Percentiles rank a stretch among this genome's conserved stretches.
phyloP scores from a whole-genome alignment of 2,113 vertebrate genomes.

The Misgurnus mizolepis region DNA sequence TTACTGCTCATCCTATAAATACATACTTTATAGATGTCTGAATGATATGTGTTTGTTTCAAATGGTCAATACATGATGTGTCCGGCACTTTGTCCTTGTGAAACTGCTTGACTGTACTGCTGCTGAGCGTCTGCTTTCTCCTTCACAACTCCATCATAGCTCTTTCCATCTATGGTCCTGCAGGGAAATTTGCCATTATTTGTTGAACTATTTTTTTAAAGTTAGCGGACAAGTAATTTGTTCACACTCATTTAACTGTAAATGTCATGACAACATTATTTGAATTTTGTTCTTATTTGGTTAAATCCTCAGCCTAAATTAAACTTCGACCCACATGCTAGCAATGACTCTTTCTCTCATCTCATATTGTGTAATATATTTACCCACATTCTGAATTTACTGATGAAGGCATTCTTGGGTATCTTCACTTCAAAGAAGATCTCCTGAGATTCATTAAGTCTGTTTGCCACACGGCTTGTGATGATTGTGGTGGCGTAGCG shows the following conservation, averaged over 20 bases:
- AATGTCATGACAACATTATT: not conserved
- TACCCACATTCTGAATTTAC: conserved; percentile 91
- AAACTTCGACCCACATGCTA: not conserved
- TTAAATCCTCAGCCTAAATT: not conserved
- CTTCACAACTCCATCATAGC: conserved; percentile 87
- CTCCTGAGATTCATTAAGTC: conserved; percentile 77
- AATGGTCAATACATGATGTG: conserved; percentile 80
- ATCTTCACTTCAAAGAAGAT: conserved; percentile 89
- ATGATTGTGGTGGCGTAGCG: too few species aligned
- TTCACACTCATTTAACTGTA: too few species aligned
- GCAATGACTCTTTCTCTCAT: not conserved
- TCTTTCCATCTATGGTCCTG: conserved; percentile 83
- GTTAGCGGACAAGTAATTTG: too few species aligned
- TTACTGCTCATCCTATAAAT: not conserved
- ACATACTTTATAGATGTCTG: not conserved
- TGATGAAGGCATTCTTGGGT: conserved; percentile 95
- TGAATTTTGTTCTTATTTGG: too few species aligned
- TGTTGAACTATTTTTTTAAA: not conserved
- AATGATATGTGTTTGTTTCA: too few species aligned
- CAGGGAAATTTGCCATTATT: too few species aligned
- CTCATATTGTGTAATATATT: not conserved
- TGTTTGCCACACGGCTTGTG: too few species aligned
- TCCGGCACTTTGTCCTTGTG: conserved; percentile 87
- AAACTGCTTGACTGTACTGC: conserved; percentile 85
- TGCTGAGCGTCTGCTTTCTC: conserved; percentile 84